A percentile compares a stretch with the other conserved stretches of the same genome.
Conservation (phyloP, 2,797 vertebrate genomes). For the Oophaga sylvatica region DNA sequence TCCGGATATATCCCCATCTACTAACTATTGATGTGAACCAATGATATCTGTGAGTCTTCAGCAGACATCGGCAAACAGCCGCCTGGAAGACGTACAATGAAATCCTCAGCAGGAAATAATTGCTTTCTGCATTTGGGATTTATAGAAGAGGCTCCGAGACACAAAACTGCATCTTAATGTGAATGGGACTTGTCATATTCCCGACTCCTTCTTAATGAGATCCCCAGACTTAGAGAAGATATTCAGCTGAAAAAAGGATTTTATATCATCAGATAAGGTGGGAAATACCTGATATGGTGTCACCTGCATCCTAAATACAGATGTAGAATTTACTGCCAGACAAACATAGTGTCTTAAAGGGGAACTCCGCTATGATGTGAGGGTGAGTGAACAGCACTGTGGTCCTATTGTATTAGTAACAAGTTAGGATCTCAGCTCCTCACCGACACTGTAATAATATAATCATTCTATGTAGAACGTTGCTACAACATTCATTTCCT, state of each 20-base stretch:
- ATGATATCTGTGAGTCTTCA: neutral
- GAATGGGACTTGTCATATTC: conserved; percentile 5
- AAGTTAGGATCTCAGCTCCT: too few relatives aligned
- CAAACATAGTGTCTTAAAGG: neutral
- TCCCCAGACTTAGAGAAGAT: neutral
- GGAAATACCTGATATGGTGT: neutral
- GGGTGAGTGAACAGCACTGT: too few relatives aligned
- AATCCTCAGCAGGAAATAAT: conserved; percentile 27
- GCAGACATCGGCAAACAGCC: neutral
- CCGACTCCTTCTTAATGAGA: neutral
- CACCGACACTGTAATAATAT: too few relatives aligned
- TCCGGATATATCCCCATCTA: neutral
- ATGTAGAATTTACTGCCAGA: neutral
- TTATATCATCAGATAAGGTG: neutral
- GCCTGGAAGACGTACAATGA: neutral
- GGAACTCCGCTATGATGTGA: neutral
- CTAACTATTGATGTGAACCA: neutral
- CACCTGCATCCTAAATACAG: neutral
- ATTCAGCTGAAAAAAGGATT: neutral
- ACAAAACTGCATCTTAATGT: conserved; percentile 10
- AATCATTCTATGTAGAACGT: too few relatives aligned
- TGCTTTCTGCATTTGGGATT: conserved; percentile 31
- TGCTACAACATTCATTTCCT: too few relatives aligned
- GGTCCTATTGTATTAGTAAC: too few relatives aligned
- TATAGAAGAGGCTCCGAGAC: neutral